Percentiles rank a stretch among this genome's conserved stretches.
These are phyloP conservation scores for Urocynchramus pylzowi DNA, from an alignment of 2,113 vertebrate genomes.

Conservation along the genomic window DNA sequence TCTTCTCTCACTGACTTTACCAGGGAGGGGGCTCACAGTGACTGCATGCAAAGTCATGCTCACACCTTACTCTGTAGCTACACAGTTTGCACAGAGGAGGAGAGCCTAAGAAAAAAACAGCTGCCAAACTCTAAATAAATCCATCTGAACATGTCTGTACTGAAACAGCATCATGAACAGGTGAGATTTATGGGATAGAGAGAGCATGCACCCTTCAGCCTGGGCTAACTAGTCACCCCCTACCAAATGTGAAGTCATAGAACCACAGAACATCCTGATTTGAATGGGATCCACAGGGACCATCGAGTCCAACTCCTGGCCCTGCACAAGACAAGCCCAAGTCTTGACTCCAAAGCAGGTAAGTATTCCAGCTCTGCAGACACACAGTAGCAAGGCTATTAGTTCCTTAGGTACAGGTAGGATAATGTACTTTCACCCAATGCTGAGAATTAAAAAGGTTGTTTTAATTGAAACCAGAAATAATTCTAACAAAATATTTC, in stretches of 20 bases:
- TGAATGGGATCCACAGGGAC: background rate
- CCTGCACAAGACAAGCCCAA: background rate
- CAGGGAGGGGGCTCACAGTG: background rate
- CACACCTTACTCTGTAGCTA: background rate
- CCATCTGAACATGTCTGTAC: background rate
- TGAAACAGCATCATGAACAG: background rate
- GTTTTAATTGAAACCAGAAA: background rate
- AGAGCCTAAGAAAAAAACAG: background rate
- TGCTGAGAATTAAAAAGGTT: background rate
- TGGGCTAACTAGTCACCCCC: background rate
- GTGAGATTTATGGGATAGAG: background rate
- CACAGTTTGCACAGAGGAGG: background rate
- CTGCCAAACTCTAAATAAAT: background rate
- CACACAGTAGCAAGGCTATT: background rate
- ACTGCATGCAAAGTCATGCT: background rate
- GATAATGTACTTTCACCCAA: background rate
- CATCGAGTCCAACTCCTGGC: accelerated
- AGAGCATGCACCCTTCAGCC: background rate
- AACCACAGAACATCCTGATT: background rate
- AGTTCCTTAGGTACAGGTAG: background rate
- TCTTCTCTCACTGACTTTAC: background rate
- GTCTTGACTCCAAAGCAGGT: background rate
- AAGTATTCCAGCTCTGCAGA: background rate
- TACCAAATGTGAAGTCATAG: background rate
- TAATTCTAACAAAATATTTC: background rate